phyloP scores from a whole-genome alignment of 2,888 invertebrate species.

The Aspidiotus rigidus region DNA sequence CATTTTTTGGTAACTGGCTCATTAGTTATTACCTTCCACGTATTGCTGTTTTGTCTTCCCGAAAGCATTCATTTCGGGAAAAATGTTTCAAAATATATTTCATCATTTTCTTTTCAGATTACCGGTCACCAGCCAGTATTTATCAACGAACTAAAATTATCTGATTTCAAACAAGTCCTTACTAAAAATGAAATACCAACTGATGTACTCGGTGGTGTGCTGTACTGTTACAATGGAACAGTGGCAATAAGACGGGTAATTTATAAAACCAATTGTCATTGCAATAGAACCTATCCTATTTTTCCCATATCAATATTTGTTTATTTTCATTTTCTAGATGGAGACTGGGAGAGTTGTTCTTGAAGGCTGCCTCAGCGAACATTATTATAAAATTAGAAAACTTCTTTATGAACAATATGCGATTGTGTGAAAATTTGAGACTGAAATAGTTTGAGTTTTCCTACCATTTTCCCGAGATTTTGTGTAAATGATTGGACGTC shows the following conservation, averaged over 20 bases:
- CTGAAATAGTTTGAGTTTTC: no score
- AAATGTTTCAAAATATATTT: no score
- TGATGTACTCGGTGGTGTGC: constrained; percentile 82
- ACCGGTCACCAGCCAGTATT: constrained; percentile 69
- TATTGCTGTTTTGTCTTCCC: no score
- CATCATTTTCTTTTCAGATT: constrained; percentile 13
- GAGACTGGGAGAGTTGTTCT: constrained; percentile 85
- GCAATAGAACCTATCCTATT: background rate
- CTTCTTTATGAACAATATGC: constrained; percentile 79
- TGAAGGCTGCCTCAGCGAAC: constrained; percentile 88
- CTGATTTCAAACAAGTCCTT: constrained; percentile 77
- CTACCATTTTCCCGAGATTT: no score
- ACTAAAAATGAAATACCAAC: constrained; percentile 62
- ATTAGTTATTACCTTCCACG: no score
- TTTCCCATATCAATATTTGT: background rate
- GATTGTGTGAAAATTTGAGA: constrained; percentile 8
- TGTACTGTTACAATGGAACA: constrained; percentile 87
- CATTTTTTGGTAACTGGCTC: background rate
- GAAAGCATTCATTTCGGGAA: no score
- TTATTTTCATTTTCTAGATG: constrained; percentile 50
- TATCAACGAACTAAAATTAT: constrained; percentile 84
- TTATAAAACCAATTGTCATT: constrained; percentile 21
- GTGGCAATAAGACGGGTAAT: constrained; percentile 76
- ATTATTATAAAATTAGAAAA: constrained; percentile 87
- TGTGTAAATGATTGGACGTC: no score